A percentile compares a stretch with the other conserved stretches of the same genome.
Evolutionary conservation across 2,113 vertebrate genomes (phyloP).

Genomic region (Collichthys lucidus): DNA sequence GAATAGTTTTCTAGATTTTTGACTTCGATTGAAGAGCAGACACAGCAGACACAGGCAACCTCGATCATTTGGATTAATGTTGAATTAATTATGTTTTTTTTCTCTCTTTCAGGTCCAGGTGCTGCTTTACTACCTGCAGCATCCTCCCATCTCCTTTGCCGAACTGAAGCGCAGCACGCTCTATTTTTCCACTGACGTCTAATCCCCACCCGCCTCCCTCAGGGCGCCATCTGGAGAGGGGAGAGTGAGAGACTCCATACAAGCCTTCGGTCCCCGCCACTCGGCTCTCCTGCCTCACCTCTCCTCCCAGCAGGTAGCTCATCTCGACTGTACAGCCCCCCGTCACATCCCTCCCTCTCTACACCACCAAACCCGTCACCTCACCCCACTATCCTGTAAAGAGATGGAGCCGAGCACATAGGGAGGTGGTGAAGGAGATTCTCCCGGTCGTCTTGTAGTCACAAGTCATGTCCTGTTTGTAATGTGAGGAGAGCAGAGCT

Average conservation of each 20-base stretch:
- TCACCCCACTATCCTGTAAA: not conserved
- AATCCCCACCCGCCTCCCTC: slow-evolving; percentile 67
- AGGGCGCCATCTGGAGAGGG: slow-evolving; percentile 48
- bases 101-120: slow-evolving; percentile 91
- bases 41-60: not conserved
- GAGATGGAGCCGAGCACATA: slow-evolving; percentile 35
- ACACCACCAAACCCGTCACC: not conserved
- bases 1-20: too few relatives aligned
- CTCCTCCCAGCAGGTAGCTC: slow-evolving; percentile 63
- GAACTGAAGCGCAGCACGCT: slow-evolving; percentile 97
- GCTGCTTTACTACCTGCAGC: slow-evolving; percentile 98
- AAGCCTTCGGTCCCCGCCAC: slow-evolving; percentile 28
- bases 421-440: slow-evolving; percentile 43
- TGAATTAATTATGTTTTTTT: not conserved
- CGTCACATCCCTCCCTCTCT: not conserved
- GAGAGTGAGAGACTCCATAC: slow-evolving; percentile 55
- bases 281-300: slow-evolving; percentile 46
- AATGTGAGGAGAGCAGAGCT: slow-evolving; percentile 49
- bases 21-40: not conserved
- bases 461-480: slow-evolving; percentile 50
- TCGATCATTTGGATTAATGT: not conserved
- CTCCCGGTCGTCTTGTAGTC: slow-evolving; percentile 42
- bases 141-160: slow-evolving; percentile 92
- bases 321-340: slow-evolving; percentile 75
- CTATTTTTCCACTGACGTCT: slow-evolving; percentile 99